Evolutionary conservation across 2,113 vertebrate species (phyloP).

Genomic region (Accipiter cooperii): DNA sequence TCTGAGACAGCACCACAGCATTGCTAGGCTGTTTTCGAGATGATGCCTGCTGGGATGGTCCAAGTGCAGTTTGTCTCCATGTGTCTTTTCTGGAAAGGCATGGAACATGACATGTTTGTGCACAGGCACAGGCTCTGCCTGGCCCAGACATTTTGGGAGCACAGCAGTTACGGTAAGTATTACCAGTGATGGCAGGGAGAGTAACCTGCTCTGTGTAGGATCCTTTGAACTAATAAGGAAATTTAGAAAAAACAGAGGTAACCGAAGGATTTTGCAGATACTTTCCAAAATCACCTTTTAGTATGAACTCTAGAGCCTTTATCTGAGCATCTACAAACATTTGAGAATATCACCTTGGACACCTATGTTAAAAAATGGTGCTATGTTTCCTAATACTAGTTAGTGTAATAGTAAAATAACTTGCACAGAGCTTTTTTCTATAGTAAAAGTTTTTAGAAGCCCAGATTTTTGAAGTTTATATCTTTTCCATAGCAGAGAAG

Average conservation of each 20-base stretch:
- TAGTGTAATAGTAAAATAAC: background rate
- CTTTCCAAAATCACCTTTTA: background rate
- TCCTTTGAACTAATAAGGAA: background rate
- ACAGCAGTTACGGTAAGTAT: rapidly evolving
- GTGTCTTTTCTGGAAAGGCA: background rate
- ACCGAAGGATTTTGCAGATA: background rate
- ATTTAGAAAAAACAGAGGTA: background rate
- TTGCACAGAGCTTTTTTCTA: background rate
- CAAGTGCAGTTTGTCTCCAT: background rate
- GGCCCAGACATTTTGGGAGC: background rate
- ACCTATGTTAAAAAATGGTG: background rate
- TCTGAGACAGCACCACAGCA: background rate
- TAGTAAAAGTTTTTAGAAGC: background rate
- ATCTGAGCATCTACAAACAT: background rate
- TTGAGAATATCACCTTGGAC: background rate
- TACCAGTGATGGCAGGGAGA: background rate
- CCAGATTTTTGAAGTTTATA: background rate
- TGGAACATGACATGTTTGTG: background rate
- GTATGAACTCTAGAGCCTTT: background rate
- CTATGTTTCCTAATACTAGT: background rate
- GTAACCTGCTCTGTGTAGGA: background rate
- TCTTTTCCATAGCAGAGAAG: background rate
- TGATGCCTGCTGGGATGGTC: background rate
- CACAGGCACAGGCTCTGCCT: background rate
- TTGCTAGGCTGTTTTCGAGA: background rate